Conservation (phyloP, 2,888 invertebrate genomes). For the Stenolophus ochropezus region DNA sequence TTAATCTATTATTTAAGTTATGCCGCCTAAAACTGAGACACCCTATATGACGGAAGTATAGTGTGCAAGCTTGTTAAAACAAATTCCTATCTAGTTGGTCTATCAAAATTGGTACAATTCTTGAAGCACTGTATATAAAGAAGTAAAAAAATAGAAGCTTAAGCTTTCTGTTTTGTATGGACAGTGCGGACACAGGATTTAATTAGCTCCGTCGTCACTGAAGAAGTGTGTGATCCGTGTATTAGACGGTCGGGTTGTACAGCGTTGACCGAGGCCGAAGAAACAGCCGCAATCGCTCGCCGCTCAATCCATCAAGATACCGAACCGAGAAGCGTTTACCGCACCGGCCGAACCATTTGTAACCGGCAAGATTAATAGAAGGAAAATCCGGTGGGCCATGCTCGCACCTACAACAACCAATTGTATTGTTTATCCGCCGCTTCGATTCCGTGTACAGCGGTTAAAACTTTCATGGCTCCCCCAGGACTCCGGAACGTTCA, state of each 20-base stretch:
- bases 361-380: slow-evolving; percentile 59
- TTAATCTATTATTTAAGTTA: no score
- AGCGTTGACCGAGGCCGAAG: slow-evolving; percentile 7
- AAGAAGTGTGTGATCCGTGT: background rate
- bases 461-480: slow-evolving; percentile 56
- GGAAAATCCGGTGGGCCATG: slow-evolving; percentile 51
- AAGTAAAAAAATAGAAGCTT: slow-evolving; percentile 3
- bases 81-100: no score
- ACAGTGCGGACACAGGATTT: no score
- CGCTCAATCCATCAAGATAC: slow-evolving; percentile 57
- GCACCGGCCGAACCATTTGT: slow-evolving; percentile 58
- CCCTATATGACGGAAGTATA: no score
- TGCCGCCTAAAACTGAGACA: no score
- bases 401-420: slow-evolving; percentile 43
- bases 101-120: no score
- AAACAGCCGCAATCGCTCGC: slow-evolving; percentile 55
- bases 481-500: slow-evolving; percentile 48
- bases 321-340: slow-evolving; percentile 55
- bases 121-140: no score
- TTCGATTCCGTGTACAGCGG: slow-evolving; percentile 29
- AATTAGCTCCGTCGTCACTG: slow-evolving; percentile 17
- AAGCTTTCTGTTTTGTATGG: no score
- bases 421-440: slow-evolving; percentile 56
- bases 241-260: background rate
- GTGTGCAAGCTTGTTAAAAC: no score